phyloP scores from a whole-genome alignment of 2,113 vertebrate species.

The Centropristis striata region DNA sequence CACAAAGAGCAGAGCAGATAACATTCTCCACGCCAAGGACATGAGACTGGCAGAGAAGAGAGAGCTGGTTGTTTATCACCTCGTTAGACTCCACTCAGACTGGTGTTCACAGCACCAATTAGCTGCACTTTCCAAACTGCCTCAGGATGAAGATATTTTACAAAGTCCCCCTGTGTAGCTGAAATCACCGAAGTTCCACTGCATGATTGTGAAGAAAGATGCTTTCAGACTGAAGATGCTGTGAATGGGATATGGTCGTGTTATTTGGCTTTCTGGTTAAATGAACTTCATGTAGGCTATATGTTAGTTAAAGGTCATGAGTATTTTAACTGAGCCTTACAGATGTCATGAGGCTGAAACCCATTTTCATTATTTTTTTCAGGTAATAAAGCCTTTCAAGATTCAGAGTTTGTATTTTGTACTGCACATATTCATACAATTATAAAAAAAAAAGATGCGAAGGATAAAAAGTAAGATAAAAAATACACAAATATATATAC shows the following conservation, averaged over 20 bases:
- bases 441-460: no score
- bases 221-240: not conserved
- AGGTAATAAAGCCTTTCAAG: not conserved
- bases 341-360: not conserved
- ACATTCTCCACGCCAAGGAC: slow-evolving; percentile 51
- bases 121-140: slow-evolving; percentile 4
- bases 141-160: not conserved
- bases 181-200: not conserved
- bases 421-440: no score
- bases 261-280: not conserved
- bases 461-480: no score
- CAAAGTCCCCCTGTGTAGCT: not conserved
- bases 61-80: slow-evolving; percentile 30
- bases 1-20: not conserved
- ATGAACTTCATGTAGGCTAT: not conserved
- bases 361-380: not conserved
- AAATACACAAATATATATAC: no score
- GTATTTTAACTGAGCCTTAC: not conserved
- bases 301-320: not conserved
- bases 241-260: no score
- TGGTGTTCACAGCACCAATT: not conserved
- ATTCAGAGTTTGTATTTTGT: not conserved
- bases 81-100: not conserved
- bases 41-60: slow-evolving; percentile 48
- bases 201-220: slow-evolving; percentile 11